Evolutionary conservation across 1,140 invertebrate genomes (phyloP), one percentile per base, ranked within the genome.

Genomic region (Ostrea denselamellosa): DNA sequence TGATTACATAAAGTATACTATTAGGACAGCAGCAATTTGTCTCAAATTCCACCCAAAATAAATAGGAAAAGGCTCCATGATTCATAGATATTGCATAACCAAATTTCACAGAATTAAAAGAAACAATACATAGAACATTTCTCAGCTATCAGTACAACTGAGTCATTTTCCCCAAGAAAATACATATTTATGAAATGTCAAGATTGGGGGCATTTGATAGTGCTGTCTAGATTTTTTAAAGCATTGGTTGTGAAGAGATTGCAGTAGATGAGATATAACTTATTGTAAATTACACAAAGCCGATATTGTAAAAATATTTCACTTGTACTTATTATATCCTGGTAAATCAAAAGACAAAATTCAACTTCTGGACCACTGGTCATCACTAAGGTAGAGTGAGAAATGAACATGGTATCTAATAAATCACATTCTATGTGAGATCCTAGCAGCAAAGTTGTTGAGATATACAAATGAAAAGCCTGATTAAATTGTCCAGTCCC

Each of bases 51-150:
- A 28, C 68, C 68, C n/a, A 71, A 77, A 77, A 25, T 28, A 17
- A 14, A 14, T 25, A 12, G 25, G 25, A 12, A 34, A 77, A 34
- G 28, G 28, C 68, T 34, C 28, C 68, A 34, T 77, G 68, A 77
- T 77, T 77, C 68, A 77, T 28, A 77, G 68, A 77, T 77, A 77
- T 44, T 77, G 68, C 68, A 77, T 77, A 77, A 77, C 25, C 25
- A 77, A 77, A 77, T 28, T 77, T 77, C 68, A 77, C 68, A 77
- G 68, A 62, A 77, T 77, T 12, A 77, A 77, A 77, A 17, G 68
- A 77, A 77, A 77, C 68, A 77, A 77, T 77, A 10, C 10, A 25
- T 71, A 28, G 22, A 77, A 34, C 28, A 28, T 77, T 77, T 77
- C 28, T 10, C 10, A 9, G 28, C 5, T 77, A 77, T 77, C 25